These are phyloP conservation scores for Lomographa bimaculata DNA, from an alignment of 2,888 invertebrate species.

Conservation along the genomic window DNA sequence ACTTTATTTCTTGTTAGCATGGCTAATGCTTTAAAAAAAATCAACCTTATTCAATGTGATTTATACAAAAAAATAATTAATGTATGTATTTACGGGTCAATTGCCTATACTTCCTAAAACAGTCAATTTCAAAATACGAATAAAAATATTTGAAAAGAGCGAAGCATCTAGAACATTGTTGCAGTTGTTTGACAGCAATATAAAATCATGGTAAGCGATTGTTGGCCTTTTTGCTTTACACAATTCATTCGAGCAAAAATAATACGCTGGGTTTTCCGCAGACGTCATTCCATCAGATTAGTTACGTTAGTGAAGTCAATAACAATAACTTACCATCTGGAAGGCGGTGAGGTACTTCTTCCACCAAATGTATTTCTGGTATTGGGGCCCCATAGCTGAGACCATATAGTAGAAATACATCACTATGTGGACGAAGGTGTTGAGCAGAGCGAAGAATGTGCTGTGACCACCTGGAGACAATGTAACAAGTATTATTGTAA, in stretches of 20 bases:
- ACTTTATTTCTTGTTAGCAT: too few relatives aligned
- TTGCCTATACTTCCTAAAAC: too few relatives aligned
- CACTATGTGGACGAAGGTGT: slow-evolving; percentile 97
- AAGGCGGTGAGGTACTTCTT: slow-evolving; percentile 97
- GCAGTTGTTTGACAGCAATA: not conserved
- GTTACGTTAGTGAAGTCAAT: slow-evolving; percentile 2
- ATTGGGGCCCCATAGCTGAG: slow-evolving; percentile 96
- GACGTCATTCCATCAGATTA: slow-evolving; percentile 11
- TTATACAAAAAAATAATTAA: too few relatives aligned
- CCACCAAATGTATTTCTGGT: slow-evolving; percentile 98
- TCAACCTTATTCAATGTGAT: too few relatives aligned
- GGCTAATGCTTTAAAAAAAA: too few relatives aligned
- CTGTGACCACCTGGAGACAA: slow-evolving; percentile 93
- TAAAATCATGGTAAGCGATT: slow-evolving; percentile 1
- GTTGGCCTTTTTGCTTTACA: slow-evolving; percentile 15
- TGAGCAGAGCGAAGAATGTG: slow-evolving; percentile 97
- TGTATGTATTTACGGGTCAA: too few relatives aligned
- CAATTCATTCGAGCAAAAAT: slow-evolving; percentile 15
- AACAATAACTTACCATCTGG: slow-evolving; percentile 90
- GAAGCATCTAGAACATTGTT: slow-evolving; percentile 2
- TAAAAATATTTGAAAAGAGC: slow-evolving; percentile 2
- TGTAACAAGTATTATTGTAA: too few relatives aligned
- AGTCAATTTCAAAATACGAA: slow-evolving; percentile 5
- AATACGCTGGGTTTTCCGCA: slow-evolving; percentile 14
- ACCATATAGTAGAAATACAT: slow-evolving; percentile 99